Conservation (phyloP, 64 coral and sea anemone genomes). For the Actinia tenebrosa region DNA sequence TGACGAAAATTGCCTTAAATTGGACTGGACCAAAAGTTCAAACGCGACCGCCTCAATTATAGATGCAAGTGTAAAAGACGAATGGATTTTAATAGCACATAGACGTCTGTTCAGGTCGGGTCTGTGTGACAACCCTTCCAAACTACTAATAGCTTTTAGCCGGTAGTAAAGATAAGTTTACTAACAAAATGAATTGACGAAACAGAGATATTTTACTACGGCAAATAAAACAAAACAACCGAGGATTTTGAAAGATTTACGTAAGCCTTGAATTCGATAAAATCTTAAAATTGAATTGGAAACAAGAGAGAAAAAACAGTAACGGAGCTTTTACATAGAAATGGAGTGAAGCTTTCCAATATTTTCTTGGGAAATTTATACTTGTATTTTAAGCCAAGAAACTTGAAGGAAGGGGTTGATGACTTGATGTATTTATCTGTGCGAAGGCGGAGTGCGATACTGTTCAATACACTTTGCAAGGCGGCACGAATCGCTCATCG, state of each 20-base stretch:
- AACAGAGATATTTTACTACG: constrained; percentile 5
- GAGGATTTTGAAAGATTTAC: background rate
- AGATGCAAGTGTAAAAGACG: constrained; percentile 28
- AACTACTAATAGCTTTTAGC: constrained; percentile 20
- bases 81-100: constrained; percentile 49
- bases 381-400: background rate
- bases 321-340: background rate
- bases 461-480: background rate
- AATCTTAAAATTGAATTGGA: background rate
- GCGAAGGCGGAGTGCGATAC: background rate
- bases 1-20: constrained; percentile 28
- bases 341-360: no score
- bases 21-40: constrained; percentile 45
- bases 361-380: background rate
- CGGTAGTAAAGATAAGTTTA: constrained; percentile 24
- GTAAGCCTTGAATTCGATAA: background rate
- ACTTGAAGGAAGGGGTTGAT: background rate
- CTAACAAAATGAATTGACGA: background rate
- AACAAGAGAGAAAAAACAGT: background rate
- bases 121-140: constrained; percentile 9
- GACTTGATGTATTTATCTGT: background rate
- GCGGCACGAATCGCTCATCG: background rate
- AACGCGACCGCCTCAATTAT: constrained; percentile 56
- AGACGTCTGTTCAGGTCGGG: constrained; percentile 13
- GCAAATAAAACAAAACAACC: background rate